Base-by-base conservation (phyloP, 1,140 invertebrate genomes). In the Protaetia brevitarsis region DNA sequence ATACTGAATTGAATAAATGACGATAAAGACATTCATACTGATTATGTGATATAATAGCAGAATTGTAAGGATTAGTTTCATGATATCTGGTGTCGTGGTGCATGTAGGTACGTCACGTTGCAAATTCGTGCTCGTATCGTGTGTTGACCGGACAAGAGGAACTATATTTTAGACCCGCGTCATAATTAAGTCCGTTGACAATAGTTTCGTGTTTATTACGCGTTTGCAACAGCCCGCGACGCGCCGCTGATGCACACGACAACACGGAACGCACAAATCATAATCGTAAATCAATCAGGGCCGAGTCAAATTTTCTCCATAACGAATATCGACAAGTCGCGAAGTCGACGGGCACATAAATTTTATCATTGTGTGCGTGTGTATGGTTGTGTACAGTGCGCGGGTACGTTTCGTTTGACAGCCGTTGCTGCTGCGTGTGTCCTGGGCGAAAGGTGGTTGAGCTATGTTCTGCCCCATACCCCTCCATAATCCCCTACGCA, bases 391-490 rank as follows among this genome's bases (percentile, higher is more conserved):
- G 19, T 23, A 23, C 26, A 34, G 31, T 8, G 8, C 23, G 16
- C 23, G 41, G 19, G 26, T 51, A 51, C 26, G 19, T 51, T 67
- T 59, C 66, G 61, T 67, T 64, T 67, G 66, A 64, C 61, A 58
- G 64, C 45, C 61, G 30, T 51, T 67, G 66, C 41, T 51, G 19
- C 41, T 19, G 41, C 26, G 41, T 51, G 41, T 51, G 41, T 51
- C 41, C 41, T 51, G 41, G 41, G 41, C 31, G 31, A 59, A 59
- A 59, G 57, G 57, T 59, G 57, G 57, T 51, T 59, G 57, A 59
- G 57, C 57, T 59, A 59, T 59, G 57, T 59, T 59, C 29, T 23
- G 13, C 26, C 57, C 13, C 26, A 59, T 28, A 10, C 57, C 26
- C 26, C 41, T 3, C 41, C 41, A 51, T 51, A 51, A 51, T 51